Evolutionary conservation across 1,140 invertebrate species (phyloP), one percentile per base, ranked within the genome.

Genomic region (Diachasma alloeum): DNA sequence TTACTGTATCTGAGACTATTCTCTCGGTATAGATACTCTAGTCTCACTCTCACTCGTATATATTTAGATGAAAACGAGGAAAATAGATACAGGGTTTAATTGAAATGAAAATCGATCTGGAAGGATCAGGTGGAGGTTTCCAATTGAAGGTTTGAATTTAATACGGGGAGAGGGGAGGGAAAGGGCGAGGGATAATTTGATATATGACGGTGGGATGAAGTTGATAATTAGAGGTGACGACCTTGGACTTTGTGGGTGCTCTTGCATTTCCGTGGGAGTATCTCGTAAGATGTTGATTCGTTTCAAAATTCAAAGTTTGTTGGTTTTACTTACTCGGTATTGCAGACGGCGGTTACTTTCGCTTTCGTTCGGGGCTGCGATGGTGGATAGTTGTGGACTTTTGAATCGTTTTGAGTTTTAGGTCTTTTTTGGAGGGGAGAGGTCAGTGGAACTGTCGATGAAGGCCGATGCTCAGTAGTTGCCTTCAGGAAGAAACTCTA

Each of bases 141-240:
- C 9, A 66, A 72, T 31, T 72, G 75, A 26, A 24, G 19, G 31
- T 76, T 42, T 42, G 9, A 42, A 42, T 42, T 42, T 11, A 42
- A 13, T 13, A 1, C 1, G 10, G 0, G 4, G 10, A 4, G 39
- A 42, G 39, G 4, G 10, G 39, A 11, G 39, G 39, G 39, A 31
- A 31, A 31, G 31, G 31, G 31, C 31, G 31, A 31, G 31, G 6
- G 31, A 31, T 48, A 48, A 48, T 48, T 15, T 48, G 44, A 48
- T 48, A 48, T 9, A 48, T 17, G 44, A 48, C 11, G 44, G 11
- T 75, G 72, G 77, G 83, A 81, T 86, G 88, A 88, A 88, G 88
- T 88, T 89, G 85, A 88, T 89, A 89, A 89, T 89, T 87, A 88
- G 84, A 87, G 81, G 82, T 81, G 85, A 84, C 87, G 87, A 89